A percentile compares a stretch with the other conserved stretches of the same genome.
phyloP scores from a whole-genome alignment of 2,113 vertebrate species.

The Sialia sialis region DNA sequence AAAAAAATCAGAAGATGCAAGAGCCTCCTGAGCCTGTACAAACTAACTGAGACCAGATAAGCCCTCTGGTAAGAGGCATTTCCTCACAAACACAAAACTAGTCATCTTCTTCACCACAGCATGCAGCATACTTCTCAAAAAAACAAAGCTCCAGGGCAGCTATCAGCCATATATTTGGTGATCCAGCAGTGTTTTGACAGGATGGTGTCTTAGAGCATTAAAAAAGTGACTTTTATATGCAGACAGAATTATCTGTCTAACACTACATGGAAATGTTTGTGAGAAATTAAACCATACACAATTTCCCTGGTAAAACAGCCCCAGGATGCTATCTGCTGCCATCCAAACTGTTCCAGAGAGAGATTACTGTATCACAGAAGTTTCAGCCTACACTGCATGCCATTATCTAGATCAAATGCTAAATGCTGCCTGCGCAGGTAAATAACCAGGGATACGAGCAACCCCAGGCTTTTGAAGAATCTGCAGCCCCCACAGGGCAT shows the following conservation, averaged over 20 bases:
- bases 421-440: conserved; percentile 8
- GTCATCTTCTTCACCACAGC: neutral
- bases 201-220: neutral
- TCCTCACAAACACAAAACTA: neutral
- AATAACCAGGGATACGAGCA: neutral
- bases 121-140: neutral
- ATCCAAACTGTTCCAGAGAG: neutral
- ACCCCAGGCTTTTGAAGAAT: neutral
- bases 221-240: neutral
- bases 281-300: conserved; percentile 16
- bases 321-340: neutral
- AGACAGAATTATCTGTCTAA: conserved; percentile 4
- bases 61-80: neutral
- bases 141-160: neutral
- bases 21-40: neutral
- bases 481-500: neutral
- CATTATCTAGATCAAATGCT: conserved; percentile 5
- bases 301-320: neutral
- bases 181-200: conserved; percentile 14
- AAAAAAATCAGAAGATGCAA: neutral
- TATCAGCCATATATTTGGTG: neutral
- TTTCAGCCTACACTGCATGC: neutral
- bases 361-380: neutral
- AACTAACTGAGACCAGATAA: neutral
- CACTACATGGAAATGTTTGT: neutral